Evolutionary conservation across 2,888 invertebrate genomes (phyloP), one percentile per base, ranked within the genome.

Genomic region (Scaptomyza polygonia): DNA sequence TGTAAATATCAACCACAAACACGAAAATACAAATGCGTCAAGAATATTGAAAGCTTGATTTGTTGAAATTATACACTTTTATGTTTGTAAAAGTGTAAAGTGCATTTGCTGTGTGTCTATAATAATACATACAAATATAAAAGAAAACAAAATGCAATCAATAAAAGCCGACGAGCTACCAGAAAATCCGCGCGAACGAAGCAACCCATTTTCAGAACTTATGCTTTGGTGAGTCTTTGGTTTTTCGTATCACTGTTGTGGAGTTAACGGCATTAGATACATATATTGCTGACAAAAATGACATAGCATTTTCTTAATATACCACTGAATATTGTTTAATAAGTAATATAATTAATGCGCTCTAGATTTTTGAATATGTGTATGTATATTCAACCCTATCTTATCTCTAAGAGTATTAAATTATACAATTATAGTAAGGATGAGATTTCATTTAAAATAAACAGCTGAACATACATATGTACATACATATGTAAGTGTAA

Each of bases 141-240:
- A 53, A 25, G 27, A 44, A 40, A 51, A 3, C 40, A 82, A 67
- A 25, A 91, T 91, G 91, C 91, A 91, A 72, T 89, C 91, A 16
- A 61, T 88, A 47, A 93, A 92, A 85, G 87, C 90, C 63, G 90
- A 89, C 43, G 90, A 91, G 47, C 91, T 92, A 66, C 92, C 92
- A 36, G 77, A 85, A 61, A 87, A 83, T 64, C 95, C 94, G 0
- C 91, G 93, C 48, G 93, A 93, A 72, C 92, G 90, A 32, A 93
- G 94, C 18, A 94, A 93, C 81, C 77, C 93, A 1, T 78, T 96
- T 6, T 94, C 95, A 2, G 93, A 95, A 59, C 90, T 95, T 18
- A 91, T 94, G 34, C 95, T 94, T 90, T 94, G 94, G 91, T 91
- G 85, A 81, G 89, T 76, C 27, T 16, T 18, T 8, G 36, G 12